Base-by-base conservation (phyloP, 2,888 invertebrate genomes). In the Drosophila maculinotata region DNA sequence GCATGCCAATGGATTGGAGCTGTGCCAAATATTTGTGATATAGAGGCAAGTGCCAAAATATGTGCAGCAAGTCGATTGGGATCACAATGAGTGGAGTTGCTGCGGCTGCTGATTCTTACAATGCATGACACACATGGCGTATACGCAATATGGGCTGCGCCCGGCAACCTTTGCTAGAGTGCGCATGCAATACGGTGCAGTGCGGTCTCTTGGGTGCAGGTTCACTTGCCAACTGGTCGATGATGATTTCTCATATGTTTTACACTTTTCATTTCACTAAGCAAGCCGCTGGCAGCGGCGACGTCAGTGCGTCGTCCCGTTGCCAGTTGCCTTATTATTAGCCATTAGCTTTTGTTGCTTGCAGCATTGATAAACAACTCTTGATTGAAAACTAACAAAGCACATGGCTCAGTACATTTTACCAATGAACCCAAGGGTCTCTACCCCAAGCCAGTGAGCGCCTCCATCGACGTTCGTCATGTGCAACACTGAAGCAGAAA, bases 381-480 rank as follows among this genome's bases (percentile, higher is more conserved):
- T 69, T 86, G 86, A 86, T 88, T 86, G 84, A 86, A 81, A 86
- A 88, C 87, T 71, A 88, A 83, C 87, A 86, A 76, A 79, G 69
- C 71, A 35, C 69, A 79, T 70, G 76, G 69, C 68, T 74, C 69
- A 75, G 71, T 73, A 64, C 57, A 73, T 73, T 72, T 74, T 64
- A 60, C 53, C 59, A 76, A 79, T 79, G 76, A 66, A 59, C 69
- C 78, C 71, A 57, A 53, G 62, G 68, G 76, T n/a, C n/a, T 56
- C 15, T 62, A 7, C 20, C 14, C 1, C 15, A 14, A 10, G 15
- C 15, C 10, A 15, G 15, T 15, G 6, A 1, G 12, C 12, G 2
- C 25, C 28, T 10, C 5, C 26, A 56, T n/a, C 20, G 17, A 26
- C 49, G 59, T 66, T 36, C 66, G 54, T 60, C 41, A 38, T 17